Evolutionary conservation across 1,140 invertebrate genomes (phyloP).

Genomic region (Phymorhynchus buccinoides): DNA sequence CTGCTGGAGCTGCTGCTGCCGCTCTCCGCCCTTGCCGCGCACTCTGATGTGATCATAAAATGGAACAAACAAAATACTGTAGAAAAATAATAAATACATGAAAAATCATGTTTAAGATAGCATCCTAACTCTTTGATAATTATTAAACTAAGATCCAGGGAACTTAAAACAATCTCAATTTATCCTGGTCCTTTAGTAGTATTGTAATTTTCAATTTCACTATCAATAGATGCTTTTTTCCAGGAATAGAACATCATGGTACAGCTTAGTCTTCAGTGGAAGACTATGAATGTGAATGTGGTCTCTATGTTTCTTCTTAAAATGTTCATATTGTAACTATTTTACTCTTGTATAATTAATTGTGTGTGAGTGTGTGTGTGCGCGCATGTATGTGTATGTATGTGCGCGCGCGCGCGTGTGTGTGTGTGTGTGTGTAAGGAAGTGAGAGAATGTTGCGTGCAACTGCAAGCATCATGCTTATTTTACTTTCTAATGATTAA

Average conservation of each 20-base stretch:
- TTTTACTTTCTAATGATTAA: no score
- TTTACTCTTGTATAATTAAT: background rate
- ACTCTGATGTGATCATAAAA: constrained; percentile 36
- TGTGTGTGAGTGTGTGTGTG: constrained; percentile 39
- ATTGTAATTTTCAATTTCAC: background rate
- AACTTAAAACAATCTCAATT: background rate
- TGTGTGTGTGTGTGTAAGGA: constrained; percentile 40
- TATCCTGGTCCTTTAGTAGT: background rate
- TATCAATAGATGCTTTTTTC: background rate
- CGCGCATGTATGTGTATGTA: background rate
- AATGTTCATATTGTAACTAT: background rate
- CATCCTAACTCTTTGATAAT: background rate
- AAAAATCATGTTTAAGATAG: background rate
- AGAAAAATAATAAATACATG: background rate
- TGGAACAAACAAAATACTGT: background rate
- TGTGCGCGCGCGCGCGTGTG: background rate
- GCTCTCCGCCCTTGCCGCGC: constrained; percentile 58
- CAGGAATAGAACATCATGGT: background rate
- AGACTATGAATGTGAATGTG: background rate
- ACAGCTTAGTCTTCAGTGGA: no score
- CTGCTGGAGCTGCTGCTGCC: constrained; percentile 42
- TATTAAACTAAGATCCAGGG: background rate
- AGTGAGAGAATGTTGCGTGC: background rate
- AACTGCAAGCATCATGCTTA: no score
- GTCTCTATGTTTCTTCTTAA: background rate